Evolutionary conservation across 2,113 vertebrate species (phyloP).

Genomic region (Agelaius phoeniceus): DNA sequence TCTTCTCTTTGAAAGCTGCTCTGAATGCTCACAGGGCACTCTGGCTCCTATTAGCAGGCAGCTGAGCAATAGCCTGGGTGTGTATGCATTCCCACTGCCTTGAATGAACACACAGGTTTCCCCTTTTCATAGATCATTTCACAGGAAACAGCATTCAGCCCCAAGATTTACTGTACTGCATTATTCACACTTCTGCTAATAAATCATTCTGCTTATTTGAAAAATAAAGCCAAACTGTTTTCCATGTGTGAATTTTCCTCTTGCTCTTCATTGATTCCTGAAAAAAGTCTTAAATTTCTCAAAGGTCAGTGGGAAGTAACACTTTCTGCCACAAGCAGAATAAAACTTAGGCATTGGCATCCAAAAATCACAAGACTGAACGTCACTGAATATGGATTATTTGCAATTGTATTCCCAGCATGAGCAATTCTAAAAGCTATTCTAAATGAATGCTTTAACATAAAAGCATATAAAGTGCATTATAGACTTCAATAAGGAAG

Average conservation of each 20-base stretch:
- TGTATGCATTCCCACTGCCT: background rate
- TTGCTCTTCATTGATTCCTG: background rate
- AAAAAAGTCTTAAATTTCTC: slow-evolving; percentile 10
- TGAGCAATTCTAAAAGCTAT: background rate
- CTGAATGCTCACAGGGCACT: background rate
- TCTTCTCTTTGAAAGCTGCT: slow-evolving; percentile 10
- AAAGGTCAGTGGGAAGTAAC: background rate
- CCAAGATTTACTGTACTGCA: background rate
- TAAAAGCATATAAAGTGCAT: background rate
- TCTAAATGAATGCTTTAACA: background rate
- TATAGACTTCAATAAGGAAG: background rate
- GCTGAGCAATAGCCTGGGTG: background rate
- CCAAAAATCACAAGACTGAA: background rate
- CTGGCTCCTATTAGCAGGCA: slow-evolving; percentile 24
- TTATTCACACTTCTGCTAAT: slow-evolving; percentile 5
- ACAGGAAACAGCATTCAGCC: slow-evolving; percentile 25
- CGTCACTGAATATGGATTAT: background rate
- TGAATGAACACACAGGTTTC: slow-evolving; percentile 10
- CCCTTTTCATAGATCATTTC: slow-evolving; percentile 28
- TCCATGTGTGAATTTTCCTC: slow-evolving; percentile 21
- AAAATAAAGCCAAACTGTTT: slow-evolving; percentile 25
- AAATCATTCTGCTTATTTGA: slow-evolving; percentile 42
- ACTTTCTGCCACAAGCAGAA: background rate
- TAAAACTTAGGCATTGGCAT: background rate
- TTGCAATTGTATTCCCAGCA: background rate